Evolutionary conservation across 2,888 invertebrate species (phyloP).

Genomic region (Mechanitis mazaeus): DNA sequence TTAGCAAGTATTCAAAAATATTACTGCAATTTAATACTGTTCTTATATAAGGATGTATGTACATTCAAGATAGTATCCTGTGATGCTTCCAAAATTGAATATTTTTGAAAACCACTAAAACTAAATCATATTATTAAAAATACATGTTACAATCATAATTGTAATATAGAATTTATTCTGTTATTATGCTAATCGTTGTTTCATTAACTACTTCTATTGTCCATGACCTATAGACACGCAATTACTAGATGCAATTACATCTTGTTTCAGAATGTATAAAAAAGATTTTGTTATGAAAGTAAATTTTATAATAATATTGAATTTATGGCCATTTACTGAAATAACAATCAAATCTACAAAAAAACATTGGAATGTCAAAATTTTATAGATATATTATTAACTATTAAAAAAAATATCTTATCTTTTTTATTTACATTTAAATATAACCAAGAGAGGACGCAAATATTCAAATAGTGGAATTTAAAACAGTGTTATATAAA

Average conservation of each 20-base stretch:
- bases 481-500: no score
- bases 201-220: not conserved
- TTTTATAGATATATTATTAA: no score
- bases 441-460: no score
- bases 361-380: no score
- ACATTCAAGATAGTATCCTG: slow-evolving; percentile 1
- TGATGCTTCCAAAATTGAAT: not conserved
- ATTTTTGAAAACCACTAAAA: no score
- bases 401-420: no score
- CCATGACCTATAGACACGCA: not conserved
- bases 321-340: no score
- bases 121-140: no score
- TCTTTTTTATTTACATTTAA: no score
- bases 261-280: not conserved
- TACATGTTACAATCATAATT: no score
- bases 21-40: not conserved
- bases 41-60: not conserved
- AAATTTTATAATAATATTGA: not conserved
- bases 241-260: not conserved
- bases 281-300: not conserved
- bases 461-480: no score
- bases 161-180: not conserved
- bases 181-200: not conserved
- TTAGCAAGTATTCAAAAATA: not conserved
- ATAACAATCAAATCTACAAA: no score